phyloP scores from a whole-genome alignment of 2,113 vertebrate genomes.

The Mastomys natalensis region DNA sequence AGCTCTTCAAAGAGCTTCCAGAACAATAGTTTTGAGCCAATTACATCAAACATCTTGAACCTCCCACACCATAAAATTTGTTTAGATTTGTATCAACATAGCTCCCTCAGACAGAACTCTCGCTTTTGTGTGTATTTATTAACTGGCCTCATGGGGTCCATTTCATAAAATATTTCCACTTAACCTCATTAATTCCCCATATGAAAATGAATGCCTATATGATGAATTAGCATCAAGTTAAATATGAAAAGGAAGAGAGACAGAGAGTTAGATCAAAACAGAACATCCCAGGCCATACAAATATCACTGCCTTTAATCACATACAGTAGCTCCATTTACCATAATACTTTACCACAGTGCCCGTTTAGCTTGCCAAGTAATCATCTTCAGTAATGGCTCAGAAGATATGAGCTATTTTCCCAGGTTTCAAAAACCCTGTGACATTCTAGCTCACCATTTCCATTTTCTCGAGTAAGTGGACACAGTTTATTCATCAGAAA shows the following conservation, averaged over 20 bases:
- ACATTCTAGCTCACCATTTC: background rate
- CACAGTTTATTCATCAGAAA: background rate
- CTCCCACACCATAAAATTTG: background rate
- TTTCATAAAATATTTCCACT: constrained; percentile 37
- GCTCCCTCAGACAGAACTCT: background rate
- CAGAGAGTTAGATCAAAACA: background rate
- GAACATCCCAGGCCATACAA: background rate
- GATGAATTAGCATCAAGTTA: background rate
- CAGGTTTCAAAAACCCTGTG: background rate
- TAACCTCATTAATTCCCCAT: constrained; percentile 17
- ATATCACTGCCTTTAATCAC: constrained; percentile 21
- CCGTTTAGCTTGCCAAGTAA: background rate
- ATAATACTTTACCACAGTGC: background rate
- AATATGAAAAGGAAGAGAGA: background rate
- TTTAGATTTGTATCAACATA: constrained; percentile 14
- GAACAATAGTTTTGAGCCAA: background rate
- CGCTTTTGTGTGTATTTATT: constrained; percentile 33
- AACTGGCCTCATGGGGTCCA: background rate
- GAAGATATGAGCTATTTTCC: background rate
- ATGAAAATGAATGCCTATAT: background rate
- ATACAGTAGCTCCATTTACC: background rate
- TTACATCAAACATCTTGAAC: background rate
- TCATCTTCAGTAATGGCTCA: background rate
- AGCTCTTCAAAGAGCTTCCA: background rate
- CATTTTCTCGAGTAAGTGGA: constrained; percentile 7